phyloP scores from a whole-genome alignment of 1,140 invertebrate genomes.

The Stegodyphus dumicola region DNA sequence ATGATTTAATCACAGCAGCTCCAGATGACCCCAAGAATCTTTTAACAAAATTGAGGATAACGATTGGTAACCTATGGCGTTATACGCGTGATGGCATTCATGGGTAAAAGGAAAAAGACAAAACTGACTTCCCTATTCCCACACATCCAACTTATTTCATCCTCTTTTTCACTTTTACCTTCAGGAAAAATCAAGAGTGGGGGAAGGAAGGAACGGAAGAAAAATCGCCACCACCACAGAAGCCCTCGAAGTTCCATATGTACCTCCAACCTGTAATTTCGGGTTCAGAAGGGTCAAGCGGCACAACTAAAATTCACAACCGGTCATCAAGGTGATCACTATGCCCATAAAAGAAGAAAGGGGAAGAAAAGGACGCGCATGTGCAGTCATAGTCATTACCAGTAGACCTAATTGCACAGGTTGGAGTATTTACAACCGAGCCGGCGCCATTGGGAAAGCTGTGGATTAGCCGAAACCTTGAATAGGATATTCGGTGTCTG shows the following conservation, averaged over 20 bases:
- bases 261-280: constrained; percentile 34
- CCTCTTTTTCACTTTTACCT: background rate
- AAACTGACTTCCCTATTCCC: constrained; percentile 2
- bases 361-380: background rate
- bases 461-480: too few species aligned
- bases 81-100: constrained; percentile 20
- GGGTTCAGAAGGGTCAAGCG: constrained; percentile 6
- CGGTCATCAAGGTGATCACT: constrained; percentile 28
- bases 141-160: constrained; percentile 1
- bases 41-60: constrained; percentile 13
- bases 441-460: background rate
- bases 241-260: constrained; percentile 6
- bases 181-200: background rate
- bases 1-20: constrained; percentile 35
- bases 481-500: too few species aligned
- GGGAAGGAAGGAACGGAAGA: background rate
- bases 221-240: too few species aligned
- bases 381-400: constrained; percentile 10
- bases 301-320: constrained; percentile 17
- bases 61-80: constrained; percentile 42
- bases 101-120: background rate
- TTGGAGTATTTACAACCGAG: background rate
- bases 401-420: constrained; percentile 30
- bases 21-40: background rate
- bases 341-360: background rate